Conservation (phyloP, 1,140 invertebrate species). For the Stegodyphus dumicola region DNA sequence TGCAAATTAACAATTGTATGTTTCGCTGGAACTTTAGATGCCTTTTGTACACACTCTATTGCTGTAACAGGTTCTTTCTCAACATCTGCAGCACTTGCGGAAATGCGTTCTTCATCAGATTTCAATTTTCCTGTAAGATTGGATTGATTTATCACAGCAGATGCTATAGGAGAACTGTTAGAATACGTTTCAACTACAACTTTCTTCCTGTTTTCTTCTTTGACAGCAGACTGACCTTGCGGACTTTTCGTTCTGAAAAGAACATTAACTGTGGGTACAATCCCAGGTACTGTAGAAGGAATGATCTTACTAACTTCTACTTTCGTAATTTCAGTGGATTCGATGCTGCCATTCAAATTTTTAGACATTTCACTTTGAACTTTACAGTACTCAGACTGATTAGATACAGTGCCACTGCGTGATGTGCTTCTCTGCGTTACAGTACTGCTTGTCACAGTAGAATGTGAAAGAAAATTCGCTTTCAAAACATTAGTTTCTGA, state of each 20-base stretch:
- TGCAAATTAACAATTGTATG: constrained; percentile 11
- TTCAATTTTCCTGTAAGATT: no score
- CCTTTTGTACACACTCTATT: constrained; percentile 17
- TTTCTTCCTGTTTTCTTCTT: constrained; percentile 51
- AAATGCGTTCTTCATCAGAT: neutral
- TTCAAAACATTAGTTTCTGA: neutral
- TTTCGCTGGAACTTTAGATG: neutral
- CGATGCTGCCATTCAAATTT: constrained; percentile 7
- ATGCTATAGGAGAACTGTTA: constrained; percentile 16
- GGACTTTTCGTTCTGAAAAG: constrained; percentile 51
- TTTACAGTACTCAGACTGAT: neutral
- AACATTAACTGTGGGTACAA: constrained; percentile 42
- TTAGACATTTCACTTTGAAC: constrained; percentile 8
- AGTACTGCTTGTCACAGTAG: neutral
- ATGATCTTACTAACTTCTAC: constrained; percentile 43
- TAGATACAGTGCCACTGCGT: neutral
- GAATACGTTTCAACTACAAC: constrained; percentile 42
- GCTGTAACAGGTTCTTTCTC: constrained; percentile 11
- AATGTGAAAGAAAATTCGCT: constrained; percentile 17
- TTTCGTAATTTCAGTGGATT: constrained; percentile 15
- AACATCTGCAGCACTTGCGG: neutral
- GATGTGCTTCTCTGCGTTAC: neutral
- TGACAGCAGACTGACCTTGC: neutral
- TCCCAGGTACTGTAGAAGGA: constrained; percentile 14
- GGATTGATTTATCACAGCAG: constrained; percentile 18